Conservation (phyloP, 2,888 invertebrate genomes). For the Rhagonycha lutea region DNA sequence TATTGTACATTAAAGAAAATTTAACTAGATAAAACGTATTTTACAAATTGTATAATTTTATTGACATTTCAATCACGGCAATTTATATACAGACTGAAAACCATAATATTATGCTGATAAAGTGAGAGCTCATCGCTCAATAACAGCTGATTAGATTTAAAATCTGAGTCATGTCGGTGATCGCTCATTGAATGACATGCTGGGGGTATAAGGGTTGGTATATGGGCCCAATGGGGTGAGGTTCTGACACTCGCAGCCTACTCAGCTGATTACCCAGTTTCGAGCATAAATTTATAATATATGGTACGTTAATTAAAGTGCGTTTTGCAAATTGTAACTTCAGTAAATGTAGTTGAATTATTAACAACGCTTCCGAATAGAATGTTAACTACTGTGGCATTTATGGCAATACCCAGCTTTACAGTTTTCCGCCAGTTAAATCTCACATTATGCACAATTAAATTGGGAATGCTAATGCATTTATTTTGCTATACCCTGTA, state of each 20-base stretch:
- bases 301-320: constrained; percentile 20
- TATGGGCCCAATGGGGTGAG: constrained; percentile 8
- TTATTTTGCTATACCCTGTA: not conserved
- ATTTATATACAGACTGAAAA: constrained; percentile 20
- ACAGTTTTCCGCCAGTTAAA: not conserved
- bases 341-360: constrained; percentile 9
- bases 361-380: constrained; percentile 2
- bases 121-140: constrained; percentile 37
- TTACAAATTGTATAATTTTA: constrained; percentile 1
- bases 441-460: not conserved
- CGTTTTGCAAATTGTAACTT: constrained; percentile 13
- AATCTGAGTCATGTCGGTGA: constrained; percentile 42
- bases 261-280: constrained; percentile 30
- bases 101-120: constrained; percentile 24
- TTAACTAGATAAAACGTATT: not conserved
- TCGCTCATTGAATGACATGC: constrained; percentile 37
- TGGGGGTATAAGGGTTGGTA: constrained; percentile 17
- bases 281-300: constrained; percentile 24
- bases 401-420: not conserved
- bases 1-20: not conserved
- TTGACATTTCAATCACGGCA: constrained; percentile 3
- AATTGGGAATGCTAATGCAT: not conserved
- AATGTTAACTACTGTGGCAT: not conserved
- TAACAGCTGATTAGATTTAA: constrained; percentile 43
- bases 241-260: constrained; percentile 21